Percentiles rank a stretch among this genome's conserved stretches.
Evolutionary conservation across 2,113 vertebrate genomes (phyloP).

Genomic region (Eublepharis macularius): DNA sequence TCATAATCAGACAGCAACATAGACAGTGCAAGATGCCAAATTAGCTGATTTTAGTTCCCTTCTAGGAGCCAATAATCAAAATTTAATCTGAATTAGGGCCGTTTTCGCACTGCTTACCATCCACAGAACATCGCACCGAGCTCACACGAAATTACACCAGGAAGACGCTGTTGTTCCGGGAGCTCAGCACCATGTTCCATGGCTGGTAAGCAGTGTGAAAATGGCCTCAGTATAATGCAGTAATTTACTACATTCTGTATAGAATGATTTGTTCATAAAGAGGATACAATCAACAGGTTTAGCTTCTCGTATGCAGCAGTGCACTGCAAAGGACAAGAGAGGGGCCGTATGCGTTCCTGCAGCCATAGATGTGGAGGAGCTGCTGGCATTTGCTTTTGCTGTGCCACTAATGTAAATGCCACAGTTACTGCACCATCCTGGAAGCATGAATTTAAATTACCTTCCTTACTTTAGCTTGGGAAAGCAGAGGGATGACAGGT

Average conservation of each 20-base stretch:
- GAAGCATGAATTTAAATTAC: neutral
- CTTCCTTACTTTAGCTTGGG: neutral
- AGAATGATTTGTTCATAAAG: neutral
- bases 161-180: no score
- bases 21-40: neutral
- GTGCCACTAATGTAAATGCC: neutral
- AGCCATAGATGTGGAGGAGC: neutral
- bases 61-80: neutral
- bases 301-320: neutral
- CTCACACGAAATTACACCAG: no score
- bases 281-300: neutral
- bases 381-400: neutral
- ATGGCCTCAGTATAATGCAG: neutral
- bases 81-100: neutral
- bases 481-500: neutral
- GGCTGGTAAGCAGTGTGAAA: no score
- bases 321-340: neutral
- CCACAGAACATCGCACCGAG: no score
- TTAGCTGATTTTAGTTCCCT: neutral
- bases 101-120: no score
- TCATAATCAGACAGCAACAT: no score
- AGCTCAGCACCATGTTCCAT: no score
- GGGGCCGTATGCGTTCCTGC: neutral
- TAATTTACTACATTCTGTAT: neutral
- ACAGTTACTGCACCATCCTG: neutral